phyloP scores from a whole-genome alignment of 2,113 vertebrate genomes.

The Tamias sibiricus region DNA sequence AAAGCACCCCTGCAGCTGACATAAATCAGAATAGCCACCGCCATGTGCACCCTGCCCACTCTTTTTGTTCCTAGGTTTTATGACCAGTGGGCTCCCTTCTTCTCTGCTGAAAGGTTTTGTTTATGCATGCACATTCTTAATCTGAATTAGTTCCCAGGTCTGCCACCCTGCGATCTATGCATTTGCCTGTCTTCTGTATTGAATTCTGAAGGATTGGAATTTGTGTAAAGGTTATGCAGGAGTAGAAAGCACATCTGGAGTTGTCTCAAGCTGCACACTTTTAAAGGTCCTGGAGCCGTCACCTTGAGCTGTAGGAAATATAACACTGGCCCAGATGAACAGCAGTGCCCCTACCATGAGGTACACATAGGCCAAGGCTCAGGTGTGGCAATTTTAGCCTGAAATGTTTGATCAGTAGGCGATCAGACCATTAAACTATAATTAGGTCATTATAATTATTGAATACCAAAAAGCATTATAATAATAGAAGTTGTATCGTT shows the following conservation, averaged over 20 bases:
- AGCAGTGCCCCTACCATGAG: neutral
- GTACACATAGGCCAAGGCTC: neutral
- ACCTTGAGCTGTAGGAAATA: neutral
- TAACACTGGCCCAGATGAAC: neutral
- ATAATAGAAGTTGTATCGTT: constrained; percentile 12
- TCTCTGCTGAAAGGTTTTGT: neutral
- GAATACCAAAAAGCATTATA: constrained; percentile 17
- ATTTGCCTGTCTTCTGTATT: neutral
- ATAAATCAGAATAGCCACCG: neutral
- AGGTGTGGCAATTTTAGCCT: neutral
- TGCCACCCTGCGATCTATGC: neutral
- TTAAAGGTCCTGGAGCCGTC: neutral
- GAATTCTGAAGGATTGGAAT: neutral
- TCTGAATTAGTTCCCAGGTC: neutral
- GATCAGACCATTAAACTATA: neutral
- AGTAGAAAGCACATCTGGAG: neutral
- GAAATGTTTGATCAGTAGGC: neutral
- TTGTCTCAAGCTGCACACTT: neutral
- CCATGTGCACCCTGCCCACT: accelerated
- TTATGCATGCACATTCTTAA: neutral
- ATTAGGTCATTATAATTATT: neutral
- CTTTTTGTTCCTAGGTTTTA: neutral
- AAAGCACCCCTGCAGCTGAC: neutral
- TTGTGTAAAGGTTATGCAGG: neutral
- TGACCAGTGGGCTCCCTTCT: neutral